These are phyloP conservation scores for Ips nitidus DNA, from an alignment of 1,140 invertebrate species.

Conservation along the genomic window DNA sequence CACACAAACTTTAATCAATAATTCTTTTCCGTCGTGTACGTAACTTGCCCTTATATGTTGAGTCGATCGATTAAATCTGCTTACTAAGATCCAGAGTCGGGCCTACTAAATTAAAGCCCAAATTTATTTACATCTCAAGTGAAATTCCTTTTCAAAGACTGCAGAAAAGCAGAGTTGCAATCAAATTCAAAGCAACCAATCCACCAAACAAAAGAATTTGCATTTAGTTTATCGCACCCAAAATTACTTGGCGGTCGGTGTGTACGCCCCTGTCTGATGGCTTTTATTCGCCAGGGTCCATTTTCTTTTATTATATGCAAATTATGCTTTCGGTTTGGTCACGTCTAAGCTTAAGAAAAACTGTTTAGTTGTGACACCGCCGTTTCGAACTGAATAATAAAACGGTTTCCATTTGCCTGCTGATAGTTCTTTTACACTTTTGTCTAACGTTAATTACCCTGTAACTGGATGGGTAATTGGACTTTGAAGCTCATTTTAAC, in stretches of 20 bases:
- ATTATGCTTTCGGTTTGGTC: conserved; percentile 2
- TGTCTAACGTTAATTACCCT: too few species aligned
- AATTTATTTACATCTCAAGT: too few species aligned
- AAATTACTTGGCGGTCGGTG: neutral
- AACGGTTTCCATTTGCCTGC: too few species aligned
- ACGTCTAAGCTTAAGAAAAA: conserved; percentile 1
- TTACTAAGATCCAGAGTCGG: conserved; percentile 9
- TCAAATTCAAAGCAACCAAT: too few species aligned
- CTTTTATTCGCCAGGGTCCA: neutral
- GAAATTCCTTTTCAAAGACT: too few species aligned
- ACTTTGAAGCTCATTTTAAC: too few species aligned
- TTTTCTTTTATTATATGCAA: conserved; percentile 6
- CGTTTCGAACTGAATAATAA: neutral
- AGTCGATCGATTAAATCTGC: conserved; percentile 28
- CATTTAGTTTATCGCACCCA: neutral
- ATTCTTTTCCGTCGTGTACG: conserved; percentile 29
- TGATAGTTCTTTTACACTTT: too few species aligned
- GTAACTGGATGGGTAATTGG: too few species aligned
- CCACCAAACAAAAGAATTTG: too few species aligned
- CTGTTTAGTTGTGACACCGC: neutral
- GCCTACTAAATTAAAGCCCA: too few species aligned
- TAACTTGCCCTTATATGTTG: conserved; percentile 30
- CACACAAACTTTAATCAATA: conserved; percentile 23
- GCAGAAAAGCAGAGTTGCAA: too few species aligned
- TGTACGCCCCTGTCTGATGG: neutral